phyloP scores from a whole-genome alignment of 2,888 invertebrate genomes.

The Venusia cambrica region DNA sequence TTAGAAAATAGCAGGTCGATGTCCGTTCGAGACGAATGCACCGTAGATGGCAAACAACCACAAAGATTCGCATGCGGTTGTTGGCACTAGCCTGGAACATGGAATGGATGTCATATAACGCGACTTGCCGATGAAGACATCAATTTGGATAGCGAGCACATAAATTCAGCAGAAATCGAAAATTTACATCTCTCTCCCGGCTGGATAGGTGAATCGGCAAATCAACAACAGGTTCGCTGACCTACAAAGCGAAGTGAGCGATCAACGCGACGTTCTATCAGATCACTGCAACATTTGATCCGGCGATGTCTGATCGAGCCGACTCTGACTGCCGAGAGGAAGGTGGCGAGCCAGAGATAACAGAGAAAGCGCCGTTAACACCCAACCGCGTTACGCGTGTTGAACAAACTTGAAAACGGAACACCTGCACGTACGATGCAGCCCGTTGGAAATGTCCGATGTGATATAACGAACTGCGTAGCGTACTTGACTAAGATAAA shows the following conservation, averaged over 20 bases:
- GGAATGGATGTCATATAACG: conserved; percentile 47
- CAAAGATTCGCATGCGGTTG: conserved; percentile 56
- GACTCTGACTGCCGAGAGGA: conserved; percentile 59
- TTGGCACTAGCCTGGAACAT: conserved; percentile 47
- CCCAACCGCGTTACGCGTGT: conserved; percentile 72
- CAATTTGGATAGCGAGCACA: conserved; percentile 29
- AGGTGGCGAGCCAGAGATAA: conserved; percentile 63
- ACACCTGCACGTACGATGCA: conserved; percentile 36
- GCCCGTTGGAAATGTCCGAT: conserved; percentile 11
- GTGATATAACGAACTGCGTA: conserved; percentile 1
- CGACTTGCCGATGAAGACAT: conserved; percentile 40
- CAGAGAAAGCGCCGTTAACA: conserved; percentile 69
- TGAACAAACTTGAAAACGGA: conserved; percentile 55
- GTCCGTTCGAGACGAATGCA: conserved; percentile 57
- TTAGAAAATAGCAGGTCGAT: conserved; percentile 46
- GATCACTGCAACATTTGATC: conserved; percentile 61
- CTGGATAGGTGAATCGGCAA: conserved; percentile 28
- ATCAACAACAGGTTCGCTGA: conserved; percentile 36
- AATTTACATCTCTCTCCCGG: conserved; percentile 27
- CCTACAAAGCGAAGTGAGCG: conserved; percentile 43
- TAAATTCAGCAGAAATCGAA: conserved; percentile 31
- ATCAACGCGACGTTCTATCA: conserved; percentile 50
- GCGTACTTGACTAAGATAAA: too few species aligned
- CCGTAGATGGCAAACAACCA: conserved; percentile 54
- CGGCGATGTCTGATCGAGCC: conserved; percentile 51